Evolutionary conservation across 2,797 vertebrate species (phyloP).

Genomic region (Sebastes cheni): DNA sequence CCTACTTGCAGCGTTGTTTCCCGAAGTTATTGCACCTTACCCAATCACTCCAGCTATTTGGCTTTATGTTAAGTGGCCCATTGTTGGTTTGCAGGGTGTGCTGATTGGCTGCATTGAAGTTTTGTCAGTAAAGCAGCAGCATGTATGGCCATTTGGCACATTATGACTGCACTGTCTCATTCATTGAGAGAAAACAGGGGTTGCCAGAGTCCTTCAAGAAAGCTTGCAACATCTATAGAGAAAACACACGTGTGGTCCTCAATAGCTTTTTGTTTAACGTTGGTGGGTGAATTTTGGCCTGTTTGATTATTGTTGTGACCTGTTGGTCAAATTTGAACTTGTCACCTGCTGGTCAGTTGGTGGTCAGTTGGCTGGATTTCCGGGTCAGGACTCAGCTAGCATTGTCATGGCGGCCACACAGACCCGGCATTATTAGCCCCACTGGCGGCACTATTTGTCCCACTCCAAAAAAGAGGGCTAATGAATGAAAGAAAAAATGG

Average conservation of each 20-base stretch:
- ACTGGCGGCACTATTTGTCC: constrained; percentile 74
- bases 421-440: constrained; percentile 68
- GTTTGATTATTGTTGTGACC: constrained; percentile 26
- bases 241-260: background rate
- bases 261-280: background rate
- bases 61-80: background rate
- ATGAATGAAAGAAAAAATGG: constrained; percentile 76
- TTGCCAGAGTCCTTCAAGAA: background rate
- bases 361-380: constrained; percentile 66
- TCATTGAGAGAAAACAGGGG: background rate
- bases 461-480: constrained; percentile 72
- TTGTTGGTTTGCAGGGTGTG: constrained; percentile 16
- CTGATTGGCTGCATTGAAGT: constrained; percentile 26
- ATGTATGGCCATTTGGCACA: constrained; percentile 2
- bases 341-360: constrained; percentile 60
- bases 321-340: constrained; percentile 37
- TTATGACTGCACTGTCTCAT: background rate
- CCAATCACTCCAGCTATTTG: background rate
- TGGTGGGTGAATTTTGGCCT: background rate
- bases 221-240: background rate
- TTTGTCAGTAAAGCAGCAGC: constrained; percentile 10
- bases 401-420: constrained; percentile 70
- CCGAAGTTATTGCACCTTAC: background rate
- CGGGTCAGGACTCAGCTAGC: constrained; percentile 61
- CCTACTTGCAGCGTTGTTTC: background rate